phyloP scores from a whole-genome alignment of 2,888 invertebrate species.

The Leucophenga maculata region DNA sequence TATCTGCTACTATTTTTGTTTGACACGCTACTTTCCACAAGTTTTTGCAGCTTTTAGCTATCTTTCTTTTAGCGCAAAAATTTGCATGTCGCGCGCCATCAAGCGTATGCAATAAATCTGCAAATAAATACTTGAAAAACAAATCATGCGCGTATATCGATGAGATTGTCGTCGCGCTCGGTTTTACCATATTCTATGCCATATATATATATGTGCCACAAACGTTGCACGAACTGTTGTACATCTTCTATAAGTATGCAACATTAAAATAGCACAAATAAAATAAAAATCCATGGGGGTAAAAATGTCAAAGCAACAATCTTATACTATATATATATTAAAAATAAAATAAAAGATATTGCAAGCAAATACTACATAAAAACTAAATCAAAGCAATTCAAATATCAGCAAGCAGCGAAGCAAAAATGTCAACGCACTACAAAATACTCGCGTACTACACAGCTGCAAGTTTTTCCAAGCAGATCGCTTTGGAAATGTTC shows the following conservation, averaged over 20 bases:
- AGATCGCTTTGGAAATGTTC: not conserved
- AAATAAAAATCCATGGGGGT: not conserved
- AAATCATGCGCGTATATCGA: slow-evolving; percentile 1
- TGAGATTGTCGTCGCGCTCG: no score
- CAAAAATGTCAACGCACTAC: slow-evolving; percentile 21
- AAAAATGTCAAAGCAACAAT: not conserved
- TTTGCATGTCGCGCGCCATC: slow-evolving; percentile 17
- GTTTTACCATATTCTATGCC: not conserved
- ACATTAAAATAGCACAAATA: slow-evolving; percentile 7
- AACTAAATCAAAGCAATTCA: slow-evolving; percentile 27
- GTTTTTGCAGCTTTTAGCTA: no score
- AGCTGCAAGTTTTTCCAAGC: slow-evolving; percentile 5
- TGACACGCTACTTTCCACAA: no score
- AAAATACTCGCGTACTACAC: not conserved
- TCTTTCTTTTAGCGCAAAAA: no score
- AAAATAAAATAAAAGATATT: slow-evolving; percentile 5
- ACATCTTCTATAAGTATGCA: slow-evolving; percentile 20
- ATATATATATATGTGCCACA: not conserved
- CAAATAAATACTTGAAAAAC: slow-evolving; percentile 27
- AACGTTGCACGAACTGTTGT: not conserved
- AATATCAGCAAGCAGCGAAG: slow-evolving; percentile 23
- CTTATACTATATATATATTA: not conserved
- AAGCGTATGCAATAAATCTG: slow-evolving; percentile 25
- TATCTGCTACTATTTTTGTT: no score
- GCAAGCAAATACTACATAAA: slow-evolving; percentile 12